Evolutionary conservation across 2,888 invertebrate species (phyloP), one percentile per base, ranked within the genome.

Genomic region (Harmothoe impar): DNA sequence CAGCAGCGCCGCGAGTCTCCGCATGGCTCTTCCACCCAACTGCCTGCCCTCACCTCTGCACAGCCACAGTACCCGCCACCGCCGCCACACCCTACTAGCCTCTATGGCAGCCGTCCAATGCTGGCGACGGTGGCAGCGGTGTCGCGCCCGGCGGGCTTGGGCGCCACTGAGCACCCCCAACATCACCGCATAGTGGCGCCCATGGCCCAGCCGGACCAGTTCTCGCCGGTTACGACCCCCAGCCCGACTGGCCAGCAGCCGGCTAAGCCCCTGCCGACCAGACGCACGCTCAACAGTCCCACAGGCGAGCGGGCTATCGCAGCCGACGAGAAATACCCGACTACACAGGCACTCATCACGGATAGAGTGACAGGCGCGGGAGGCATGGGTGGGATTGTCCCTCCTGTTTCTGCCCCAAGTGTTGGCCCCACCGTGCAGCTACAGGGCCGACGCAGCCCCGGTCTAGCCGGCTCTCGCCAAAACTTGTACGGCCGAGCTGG

Each of bases 261-360:
- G 10, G 62, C 51, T 31, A 90, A 89, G 15, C 85, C 86, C 15
- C 25, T 35, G n/a, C 62, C 81, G 25, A 20, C 86, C 72, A 35
- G 31, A 52, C 89, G 31, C 72, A 15, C 81, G 25, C 33, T 85
- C 72, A 91, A 91, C 78, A 89, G 90, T 77, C 90, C 90, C 25
- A 89, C 56, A 51, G 20, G 62, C 62, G 90, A 89, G 51, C 78
- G 90, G n/a, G 51, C 90, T 29, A 92, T 93, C 17, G 91, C 93
- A 77, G 91, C 89, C 51, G 93, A 93, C 52, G 91, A 72, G 78
- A 92, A 91, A 88, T 93, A 93, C 89, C 93, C 93, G 0, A 93
- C 92, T 0, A 91, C 90, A 12, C 93, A 93, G 88, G 93, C 93
- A 10, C 91, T 93, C 0, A 91, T 92, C 90, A 90, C 91, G 3